Evolutionary conservation across 1,140 invertebrate species (phyloP).

Genomic region (Pseudomyrmex concolor): DNA sequence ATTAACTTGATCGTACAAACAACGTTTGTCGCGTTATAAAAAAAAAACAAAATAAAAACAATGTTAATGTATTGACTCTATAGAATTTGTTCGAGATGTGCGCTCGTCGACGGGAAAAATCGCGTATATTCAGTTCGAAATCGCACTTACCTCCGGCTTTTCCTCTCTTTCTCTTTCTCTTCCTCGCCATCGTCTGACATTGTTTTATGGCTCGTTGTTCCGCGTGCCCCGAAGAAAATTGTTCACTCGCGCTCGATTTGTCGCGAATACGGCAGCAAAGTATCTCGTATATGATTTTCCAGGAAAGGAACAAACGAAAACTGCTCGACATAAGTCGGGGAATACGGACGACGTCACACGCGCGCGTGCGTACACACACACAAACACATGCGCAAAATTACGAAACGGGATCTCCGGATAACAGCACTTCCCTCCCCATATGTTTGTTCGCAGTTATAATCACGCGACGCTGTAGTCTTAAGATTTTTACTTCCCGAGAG

Average conservation of each 20-base stretch:
- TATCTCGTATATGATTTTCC: slow-evolving; percentile 61
- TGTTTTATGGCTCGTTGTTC: slow-evolving; percentile 58
- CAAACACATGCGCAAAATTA: background rate
- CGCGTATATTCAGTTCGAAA: slow-evolving; percentile 3
- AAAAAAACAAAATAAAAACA: background rate
- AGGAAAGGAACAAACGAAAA: background rate
- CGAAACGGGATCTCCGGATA: slow-evolving; percentile 21
- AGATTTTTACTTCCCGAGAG: slow-evolving; percentile 24
- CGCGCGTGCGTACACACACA: background rate
- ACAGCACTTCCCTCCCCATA: background rate
- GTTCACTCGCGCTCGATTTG: slow-evolving; percentile 61
- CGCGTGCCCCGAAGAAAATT: slow-evolving; percentile 45
- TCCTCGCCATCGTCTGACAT: slow-evolving; percentile 32
- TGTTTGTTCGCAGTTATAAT: slow-evolving; percentile 24
- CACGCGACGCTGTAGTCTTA: background rate
- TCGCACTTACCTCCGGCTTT: background rate
- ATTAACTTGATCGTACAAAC: background rate
- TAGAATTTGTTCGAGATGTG: background rate
- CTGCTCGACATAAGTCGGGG: slow-evolving; percentile 26
- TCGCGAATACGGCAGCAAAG: slow-evolving; percentile 45
- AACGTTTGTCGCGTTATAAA: too few relatives aligned
- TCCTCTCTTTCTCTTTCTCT: too few relatives aligned
- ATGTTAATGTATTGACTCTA: background rate
- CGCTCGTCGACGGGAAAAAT: slow-evolving; percentile 8
- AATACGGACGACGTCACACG: slow-evolving; percentile 8